These are phyloP conservation scores for Drepanosiphum platanoidis DNA, from an alignment of 2,888 invertebrate species.

Conservation along the genomic window DNA sequence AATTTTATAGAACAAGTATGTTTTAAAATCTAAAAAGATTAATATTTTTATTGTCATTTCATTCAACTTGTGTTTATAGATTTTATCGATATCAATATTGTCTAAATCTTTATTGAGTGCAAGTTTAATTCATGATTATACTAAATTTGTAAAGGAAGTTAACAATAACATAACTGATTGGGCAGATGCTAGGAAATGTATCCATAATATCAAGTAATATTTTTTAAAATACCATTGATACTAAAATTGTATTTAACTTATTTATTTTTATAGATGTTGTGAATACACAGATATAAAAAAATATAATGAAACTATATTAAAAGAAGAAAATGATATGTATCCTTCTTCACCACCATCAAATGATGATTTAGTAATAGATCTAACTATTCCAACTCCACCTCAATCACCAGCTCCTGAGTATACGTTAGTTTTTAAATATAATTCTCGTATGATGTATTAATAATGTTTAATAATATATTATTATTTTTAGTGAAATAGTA, in stretches of 20 bases:
- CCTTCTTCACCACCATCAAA: neutral
- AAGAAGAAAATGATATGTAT: conserved; percentile 24
- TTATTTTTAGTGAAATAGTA: conserved; percentile 43
- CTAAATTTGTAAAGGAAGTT: conserved; percentile 54
- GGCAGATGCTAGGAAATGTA: conserved; percentile 52
- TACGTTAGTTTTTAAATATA: conserved; percentile 35
- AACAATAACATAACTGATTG: conserved; percentile 52
- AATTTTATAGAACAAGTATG: conserved; percentile 70
- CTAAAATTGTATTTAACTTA: neutral
- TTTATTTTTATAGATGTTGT: conserved; percentile 25
- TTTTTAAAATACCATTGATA: neutral
- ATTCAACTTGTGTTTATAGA: conserved; percentile 34
- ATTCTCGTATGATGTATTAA: neutral
- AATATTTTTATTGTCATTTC: neutral
- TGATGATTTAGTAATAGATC: conserved; percentile 35
- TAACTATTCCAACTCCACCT: conserved; percentile 49
- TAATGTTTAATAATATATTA: neutral
- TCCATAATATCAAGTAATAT: conserved; percentile 53
- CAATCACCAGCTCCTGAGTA: conserved; percentile 58
- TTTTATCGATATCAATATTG: conserved; percentile 26
- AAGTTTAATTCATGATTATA: conserved; percentile 54
- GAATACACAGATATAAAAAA: conserved; percentile 9
- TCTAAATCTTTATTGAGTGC: conserved; percentile 48
- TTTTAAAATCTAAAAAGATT: conserved; percentile 63
- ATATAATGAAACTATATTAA: conserved; percentile 31